Base-by-base conservation (phyloP, 1,140 invertebrate genomes). In the Hydropsyche tenuis region DNA sequence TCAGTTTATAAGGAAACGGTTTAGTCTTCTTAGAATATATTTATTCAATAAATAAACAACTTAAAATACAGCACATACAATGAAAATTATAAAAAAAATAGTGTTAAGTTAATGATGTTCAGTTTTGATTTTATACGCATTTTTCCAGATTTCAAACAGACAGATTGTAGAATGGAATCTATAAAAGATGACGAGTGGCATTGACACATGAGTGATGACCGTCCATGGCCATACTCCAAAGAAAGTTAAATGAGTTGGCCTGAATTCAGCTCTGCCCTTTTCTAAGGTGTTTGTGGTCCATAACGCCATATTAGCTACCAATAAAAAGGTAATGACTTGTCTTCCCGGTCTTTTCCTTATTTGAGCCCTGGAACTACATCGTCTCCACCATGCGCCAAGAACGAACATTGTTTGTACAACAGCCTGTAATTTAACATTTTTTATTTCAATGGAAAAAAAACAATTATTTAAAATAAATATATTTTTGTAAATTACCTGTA, bases 111-210 rank as follows among this genome's bases (percentile, higher is more conserved):
- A 66, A 73, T 73, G 72, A 14, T 43, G 45, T 27, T 78, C 60
- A 18, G 82, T 81, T 79, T 85, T 85, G 56, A 81, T 83, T 72
- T 96, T 96, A 83, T 97, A 98, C 27, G 94, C 91, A 71, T 94
- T 90, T 82, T 97, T 97, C 96, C 96, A 98, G 22, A 98, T 96
- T 83, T 98, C 96, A 80, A 96, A 97, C 0, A 98, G 87, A 80
- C 96, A 98, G 66, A 98, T 96, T 0, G 96, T 96, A 0, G 94
- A 96, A 82, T 98, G 94, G 83, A 97, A 96, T 12, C 94, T 85
- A 81, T 94, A 95, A 82, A 95, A 96, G 69, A 96, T 95, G 0
- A 92, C 90, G 30, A 96, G 85, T 0, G 94, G 94, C 88, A 94
- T 93, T 0, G 92, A 93, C 0, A 94, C 89, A 80, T 94, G 92